These are phyloP conservation scores for Leucoraja erinaceus DNA, from an alignment of 2,113 vertebrate genomes.

Conservation along the genomic window DNA sequence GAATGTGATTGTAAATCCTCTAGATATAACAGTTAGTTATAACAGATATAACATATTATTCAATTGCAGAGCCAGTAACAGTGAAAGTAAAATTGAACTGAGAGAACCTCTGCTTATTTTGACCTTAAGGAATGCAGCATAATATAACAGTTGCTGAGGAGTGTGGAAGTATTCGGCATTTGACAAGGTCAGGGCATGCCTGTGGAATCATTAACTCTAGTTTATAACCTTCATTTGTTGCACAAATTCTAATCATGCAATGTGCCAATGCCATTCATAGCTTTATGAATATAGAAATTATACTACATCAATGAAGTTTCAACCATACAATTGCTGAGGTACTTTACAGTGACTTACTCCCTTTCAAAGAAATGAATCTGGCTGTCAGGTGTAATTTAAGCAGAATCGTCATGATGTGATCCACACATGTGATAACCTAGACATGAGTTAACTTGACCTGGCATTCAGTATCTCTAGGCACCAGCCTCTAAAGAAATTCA, in stretches of 20 bases:
- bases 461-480: not conserved
- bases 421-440: not conserved
- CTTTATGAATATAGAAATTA: not conserved
- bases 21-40: not conserved
- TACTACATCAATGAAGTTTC: not conserved
- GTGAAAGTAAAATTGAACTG: not conserved
- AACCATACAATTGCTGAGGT: not conserved
- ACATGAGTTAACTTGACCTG: slow-evolving; percentile 1
- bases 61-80: not conserved
- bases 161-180: not conserved
- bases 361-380: not conserved
- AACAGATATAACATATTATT: too few relatives aligned
- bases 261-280: not conserved
- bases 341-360: not conserved
- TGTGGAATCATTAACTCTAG: not conserved
- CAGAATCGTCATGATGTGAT: not conserved
- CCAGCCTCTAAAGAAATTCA: not conserved
- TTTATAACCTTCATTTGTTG: not conserved
- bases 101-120: not conserved
- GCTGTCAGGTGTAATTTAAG: not conserved
- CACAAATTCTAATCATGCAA: not conserved
- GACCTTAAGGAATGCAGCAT: not conserved
- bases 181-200: not conserved
- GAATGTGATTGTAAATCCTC: not conserved
- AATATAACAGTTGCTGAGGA: not conserved